These are phyloP conservation scores for Nephrotoma guestfalica DNA, from an alignment of 2,888 invertebrate genomes.

Conservation along the genomic window DNA sequence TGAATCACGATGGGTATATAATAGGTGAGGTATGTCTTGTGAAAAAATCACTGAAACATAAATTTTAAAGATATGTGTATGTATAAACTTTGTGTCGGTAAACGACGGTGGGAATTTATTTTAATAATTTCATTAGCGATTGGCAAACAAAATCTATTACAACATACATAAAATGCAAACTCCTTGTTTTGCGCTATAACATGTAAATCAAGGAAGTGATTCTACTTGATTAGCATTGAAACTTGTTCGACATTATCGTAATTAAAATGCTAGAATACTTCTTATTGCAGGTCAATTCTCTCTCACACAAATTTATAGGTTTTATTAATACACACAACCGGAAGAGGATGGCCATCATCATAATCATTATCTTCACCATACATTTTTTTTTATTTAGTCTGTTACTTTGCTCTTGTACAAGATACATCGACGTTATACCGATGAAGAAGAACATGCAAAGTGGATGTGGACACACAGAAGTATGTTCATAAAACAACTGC, in stretches of 20 bases:
- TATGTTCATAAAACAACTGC: not conserved
- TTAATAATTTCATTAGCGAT: not conserved
- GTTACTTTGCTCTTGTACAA: not conserved
- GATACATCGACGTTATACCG: not conserved
- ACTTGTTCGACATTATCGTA: not conserved
- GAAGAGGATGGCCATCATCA: not conserved
- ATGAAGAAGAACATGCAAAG: not conserved
- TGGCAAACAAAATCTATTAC: not conserved
- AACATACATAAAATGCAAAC: not conserved
- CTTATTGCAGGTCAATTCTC: not conserved
- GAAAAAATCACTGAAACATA: not conserved
- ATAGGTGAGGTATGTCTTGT: not conserved
- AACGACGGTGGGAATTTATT: not conserved
- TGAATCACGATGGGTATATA: not conserved
- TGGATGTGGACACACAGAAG: not conserved
- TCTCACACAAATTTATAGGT: not conserved
- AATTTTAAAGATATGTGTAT: not conserved
- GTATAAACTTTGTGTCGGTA: not conserved
- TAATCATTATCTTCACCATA: not conserved
- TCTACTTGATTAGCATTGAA: not conserved
- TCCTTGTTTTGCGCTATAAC: not conserved
- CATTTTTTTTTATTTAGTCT: not conserved
- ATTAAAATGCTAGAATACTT: not conserved
- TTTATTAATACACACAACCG: not conserved
- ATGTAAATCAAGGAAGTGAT: not conserved